Percentiles rank a stretch among this genome's conserved stretches.
Conservation (phyloP, 35 echinoderm and acorn worm species). For the Lytechinus variegatus region DNA sequence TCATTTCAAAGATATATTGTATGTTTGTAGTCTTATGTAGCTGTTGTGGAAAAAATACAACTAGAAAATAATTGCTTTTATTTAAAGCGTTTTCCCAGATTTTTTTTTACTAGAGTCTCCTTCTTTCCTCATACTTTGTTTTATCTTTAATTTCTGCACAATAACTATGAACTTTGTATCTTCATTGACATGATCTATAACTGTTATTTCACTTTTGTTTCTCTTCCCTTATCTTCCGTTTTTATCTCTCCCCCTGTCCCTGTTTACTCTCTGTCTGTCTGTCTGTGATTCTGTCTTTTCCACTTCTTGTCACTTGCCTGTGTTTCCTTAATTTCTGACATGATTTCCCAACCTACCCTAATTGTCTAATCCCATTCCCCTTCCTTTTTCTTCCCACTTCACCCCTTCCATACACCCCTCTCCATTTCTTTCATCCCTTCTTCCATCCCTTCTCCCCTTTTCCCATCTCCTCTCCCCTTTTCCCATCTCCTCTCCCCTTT, state of each 20-base stretch:
- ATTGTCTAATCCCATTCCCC: neutral
- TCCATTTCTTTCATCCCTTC: neutral
- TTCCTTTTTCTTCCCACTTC: neutral
- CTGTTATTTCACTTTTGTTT: constrained; percentile 43
- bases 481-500: neutral
- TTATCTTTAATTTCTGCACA: constrained; percentile 15
- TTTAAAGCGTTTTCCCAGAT: neutral
- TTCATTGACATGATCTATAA: constrained; percentile 41
- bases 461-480: neutral
- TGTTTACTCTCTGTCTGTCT: constrained; percentile 30
- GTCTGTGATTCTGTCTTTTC: constrained; percentile 26
- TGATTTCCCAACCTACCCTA: neutral
- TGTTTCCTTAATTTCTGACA: neutral
- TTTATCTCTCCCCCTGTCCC: constrained; percentile 60
- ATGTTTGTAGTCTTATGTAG: neutral
- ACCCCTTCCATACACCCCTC: neutral
- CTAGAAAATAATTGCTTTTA: neutral
- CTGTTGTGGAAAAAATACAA: neutral
- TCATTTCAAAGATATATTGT: neutral
- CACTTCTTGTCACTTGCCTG: neutral
- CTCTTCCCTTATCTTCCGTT: constrained; percentile 56
- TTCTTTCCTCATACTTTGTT: neutral
- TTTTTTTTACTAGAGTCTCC: neutral
- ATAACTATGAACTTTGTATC: constrained; percentile 10
- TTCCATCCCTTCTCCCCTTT: neutral